Evolutionary conservation across 2,888 invertebrate genomes (phyloP), one percentile per base, ranked within the genome.

Genomic region (Plebejus argus): DNA sequence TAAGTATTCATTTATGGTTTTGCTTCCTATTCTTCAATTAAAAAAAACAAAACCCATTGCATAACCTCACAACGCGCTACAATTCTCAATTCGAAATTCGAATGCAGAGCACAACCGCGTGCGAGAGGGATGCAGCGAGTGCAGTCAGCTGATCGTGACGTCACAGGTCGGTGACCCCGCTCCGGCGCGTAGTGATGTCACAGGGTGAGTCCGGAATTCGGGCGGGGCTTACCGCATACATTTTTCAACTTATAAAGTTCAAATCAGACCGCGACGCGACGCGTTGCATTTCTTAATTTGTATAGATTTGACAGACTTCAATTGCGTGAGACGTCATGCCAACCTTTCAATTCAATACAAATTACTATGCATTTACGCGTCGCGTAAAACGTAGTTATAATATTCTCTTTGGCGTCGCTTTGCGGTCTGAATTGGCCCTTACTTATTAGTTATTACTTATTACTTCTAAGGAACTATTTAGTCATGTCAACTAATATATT

Each of bases 71-170:
- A 53, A 53, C 18, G 53, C 53, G 18, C 53, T 53, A 53, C 18
- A 18, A 4, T 72, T 72, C 45, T n/a, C 15, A 28, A 74, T 45
- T 49, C 23, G n/a, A 74, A 28, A 53, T 74, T 28, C 39, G 74
- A 49, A 72, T 18, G 49, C 74, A 74, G 6, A 49, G 18, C 39
- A 71, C 23, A n/a, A 45, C 20, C 20, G 20, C 45, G 53, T 49
- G 74, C 28, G 74, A 74, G 49, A 74, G 80, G 53, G 79, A 80
- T 66, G 79, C 76, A 77, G 79, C 81, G 84, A 84, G 85, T 87
- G 88, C 89, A 86, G 84, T 85, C 92, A 93, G 93, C 91, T 92
- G 92, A 89, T 89, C 81, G 85, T 91, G 90, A 92, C 92, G 92
- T 92, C 91, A 91, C 83, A 83, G 91, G 91, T 87, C 90, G 85